A percentile compares a stretch with the other conserved stretches of the same genome.
phyloP scores from a whole-genome alignment of 2,888 invertebrate species.

The Cinara cedri region DNA sequence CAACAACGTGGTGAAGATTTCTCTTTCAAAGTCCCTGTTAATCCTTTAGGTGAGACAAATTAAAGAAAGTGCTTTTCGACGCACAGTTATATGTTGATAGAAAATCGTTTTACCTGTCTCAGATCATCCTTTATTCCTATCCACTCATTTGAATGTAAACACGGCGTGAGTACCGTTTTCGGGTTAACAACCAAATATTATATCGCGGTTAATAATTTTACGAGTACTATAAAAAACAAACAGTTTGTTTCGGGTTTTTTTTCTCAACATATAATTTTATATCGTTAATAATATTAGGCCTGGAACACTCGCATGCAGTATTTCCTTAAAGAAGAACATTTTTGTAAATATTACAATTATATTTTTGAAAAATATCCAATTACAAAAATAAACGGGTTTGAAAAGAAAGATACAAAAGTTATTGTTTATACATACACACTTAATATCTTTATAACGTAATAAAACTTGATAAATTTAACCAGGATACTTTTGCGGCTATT shows the following conservation, averaged over 20 bases:
- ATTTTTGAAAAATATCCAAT: slow-evolving; percentile 11
- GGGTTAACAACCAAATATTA: too few species aligned
- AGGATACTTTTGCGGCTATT: slow-evolving; percentile 45
- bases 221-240: too few species aligned
- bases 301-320: background rate
- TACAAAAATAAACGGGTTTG: slow-evolving; percentile 6
- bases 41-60: slow-evolving; percentile 45
- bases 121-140: background rate
- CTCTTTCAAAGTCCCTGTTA: slow-evolving; percentile 13
- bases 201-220: too few species aligned
- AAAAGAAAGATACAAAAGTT: slow-evolving; percentile 9
- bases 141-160: background rate
- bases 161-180: background rate
- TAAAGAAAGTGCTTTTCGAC: slow-evolving; percentile 42
- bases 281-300: too few species aligned
- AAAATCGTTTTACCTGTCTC: background rate
- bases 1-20: background rate
- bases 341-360: background rate
- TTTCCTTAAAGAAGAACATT: background rate
- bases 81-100: background rate
- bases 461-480: slow-evolving; percentile 54
- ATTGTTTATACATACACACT: slow-evolving; percentile 7
- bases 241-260: too few species aligned
- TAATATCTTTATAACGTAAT: slow-evolving; percentile 52
- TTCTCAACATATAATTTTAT: too few species aligned